phyloP scores from a whole-genome alignment of 2,888 invertebrate genomes.

The Petrolisthes manimaculis region DNA sequence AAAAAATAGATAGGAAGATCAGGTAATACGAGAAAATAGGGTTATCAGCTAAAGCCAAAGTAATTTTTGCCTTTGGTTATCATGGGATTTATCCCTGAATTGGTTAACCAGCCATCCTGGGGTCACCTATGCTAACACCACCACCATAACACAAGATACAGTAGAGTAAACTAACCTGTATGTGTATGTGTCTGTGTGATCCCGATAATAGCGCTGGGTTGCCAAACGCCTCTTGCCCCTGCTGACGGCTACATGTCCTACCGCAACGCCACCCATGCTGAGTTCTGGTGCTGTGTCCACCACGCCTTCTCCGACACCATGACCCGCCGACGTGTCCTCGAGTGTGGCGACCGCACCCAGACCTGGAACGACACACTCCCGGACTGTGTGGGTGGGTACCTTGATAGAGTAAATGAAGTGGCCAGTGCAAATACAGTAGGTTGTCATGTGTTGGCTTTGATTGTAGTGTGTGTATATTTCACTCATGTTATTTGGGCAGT shows the following conservation, averaged over 20 bases:
- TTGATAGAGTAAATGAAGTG: too few species aligned
- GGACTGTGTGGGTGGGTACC: slow-evolving; percentile 61
- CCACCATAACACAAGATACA: not conserved
- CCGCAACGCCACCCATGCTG: slow-evolving; percentile 77
- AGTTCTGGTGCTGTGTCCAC: slow-evolving; percentile 79
- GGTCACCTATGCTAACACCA: too few species aligned
- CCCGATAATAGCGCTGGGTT: slow-evolving; percentile 76
- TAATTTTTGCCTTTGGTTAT: too few species aligned
- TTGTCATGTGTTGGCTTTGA: not conserved
- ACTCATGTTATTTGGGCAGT: not conserved
- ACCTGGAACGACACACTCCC: slow-evolving; percentile 74
- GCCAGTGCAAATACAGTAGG: too few species aligned
- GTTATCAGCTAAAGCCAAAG: too few species aligned
- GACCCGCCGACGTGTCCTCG: slow-evolving; percentile 75
- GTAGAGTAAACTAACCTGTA: not conserved
- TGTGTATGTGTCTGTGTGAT: not conserved
- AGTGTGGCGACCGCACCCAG: slow-evolving; percentile 76
- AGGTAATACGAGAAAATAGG: too few species aligned
- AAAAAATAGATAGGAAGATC: not conserved
- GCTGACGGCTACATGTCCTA: slow-evolving; percentile 79
- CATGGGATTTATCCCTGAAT: too few species aligned
- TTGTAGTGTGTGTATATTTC: not conserved
- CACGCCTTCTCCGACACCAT: slow-evolving; percentile 79
- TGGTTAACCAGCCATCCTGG: too few species aligned
- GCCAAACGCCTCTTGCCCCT: slow-evolving; percentile 77